Base-by-base conservation (phyloP, 2,797 vertebrate species). In the Meriones psammophilus region DNA sequence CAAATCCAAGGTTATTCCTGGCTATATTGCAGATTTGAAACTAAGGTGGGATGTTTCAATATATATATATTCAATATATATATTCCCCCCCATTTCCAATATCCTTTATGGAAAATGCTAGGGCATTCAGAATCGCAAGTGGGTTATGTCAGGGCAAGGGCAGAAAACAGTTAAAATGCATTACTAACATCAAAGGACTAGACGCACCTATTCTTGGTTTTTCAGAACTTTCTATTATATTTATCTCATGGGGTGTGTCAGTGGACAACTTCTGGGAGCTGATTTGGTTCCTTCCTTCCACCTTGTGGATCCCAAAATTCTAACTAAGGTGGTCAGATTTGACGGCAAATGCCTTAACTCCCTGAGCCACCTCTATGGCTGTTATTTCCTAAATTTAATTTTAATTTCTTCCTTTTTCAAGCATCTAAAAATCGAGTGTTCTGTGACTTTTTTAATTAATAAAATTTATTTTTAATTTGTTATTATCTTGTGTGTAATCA, bases 111-210 rank as follows among this genome's bases (percentile, higher is more conserved):
- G 1, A 26, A 50, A 94, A 89, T 26, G 28, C 74, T 42, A 89
- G 36, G 42, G 64, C 18, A 86, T 17, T 36, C 36, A 39, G 92
- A 73, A 89, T 28, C 66, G 46, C 79, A 62, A 78, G 71, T 77
- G 42, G 50, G 14, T 68, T 88, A 96, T 78, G 89, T 66, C 56
- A 92, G 90, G 50, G 69, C 14, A 89, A 86, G 80, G 83, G 42
- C 39, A 94, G 60, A 36, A 94, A 94, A 80, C 26, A 60, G 17
- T 71, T 77, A 77, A 96, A 93, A 95, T 42, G 76, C 60, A 68
- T 0, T 73, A 56, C 7, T 78, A 76, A 87, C 30, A 91, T 92
- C 66, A 78, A 92, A 89, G 8, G 9, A 71, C 64, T 68, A 80
- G 8, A 68, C 81, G 28, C n/a, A 88, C 88, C 73, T 60, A 7